A percentile compares a stretch with the other conserved stretches of the same genome.
phyloP scores from a whole-genome alignment of 2,888 invertebrate species.

The Phragmatobia fuliginosa region DNA sequence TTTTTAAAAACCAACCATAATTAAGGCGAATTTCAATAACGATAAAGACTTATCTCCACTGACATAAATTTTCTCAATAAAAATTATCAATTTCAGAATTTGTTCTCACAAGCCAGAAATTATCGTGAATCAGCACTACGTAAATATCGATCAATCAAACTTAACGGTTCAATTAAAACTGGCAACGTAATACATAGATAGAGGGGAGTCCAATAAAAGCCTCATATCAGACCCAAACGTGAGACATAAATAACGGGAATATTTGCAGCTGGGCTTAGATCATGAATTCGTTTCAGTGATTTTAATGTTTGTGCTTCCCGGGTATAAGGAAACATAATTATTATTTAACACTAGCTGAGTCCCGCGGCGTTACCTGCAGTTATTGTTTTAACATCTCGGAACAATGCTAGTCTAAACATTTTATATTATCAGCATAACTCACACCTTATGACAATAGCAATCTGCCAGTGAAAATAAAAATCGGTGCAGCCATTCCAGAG shows the following conservation, averaged over 20 bases:
- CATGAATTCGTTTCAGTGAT: constrained; percentile 25
- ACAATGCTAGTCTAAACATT: too few species aligned
- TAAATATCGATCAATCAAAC: constrained; percentile 60
- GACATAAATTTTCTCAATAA: not conserved
- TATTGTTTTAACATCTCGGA: too few species aligned
- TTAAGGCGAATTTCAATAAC: too few species aligned
- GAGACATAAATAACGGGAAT: constrained; percentile 68
- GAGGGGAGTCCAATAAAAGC: constrained; percentile 66
- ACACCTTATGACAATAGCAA: too few species aligned
- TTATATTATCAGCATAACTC: too few species aligned
- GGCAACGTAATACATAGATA: constrained; percentile 59
- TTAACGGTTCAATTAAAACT: constrained; percentile 72
- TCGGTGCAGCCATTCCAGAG: too few species aligned
- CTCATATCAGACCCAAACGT: constrained; percentile 69
- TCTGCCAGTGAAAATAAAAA: too few species aligned
- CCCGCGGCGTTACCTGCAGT: too few species aligned
- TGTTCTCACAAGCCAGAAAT: not conserved
- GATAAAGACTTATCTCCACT: not conserved
- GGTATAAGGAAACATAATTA: not conserved
- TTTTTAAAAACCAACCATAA: too few species aligned
- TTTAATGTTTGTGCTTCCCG: constrained; percentile 13
- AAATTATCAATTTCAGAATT: not conserved
- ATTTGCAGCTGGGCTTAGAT: constrained; percentile 40
- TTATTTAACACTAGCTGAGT: not conserved
- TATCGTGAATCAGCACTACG: constrained; percentile 4